A percentile compares a stretch with the other conserved stretches of the same genome.
Evolutionary conservation across 2,113 vertebrate species (phyloP).

Genomic region (Myxocyprinus asiaticus): DNA sequence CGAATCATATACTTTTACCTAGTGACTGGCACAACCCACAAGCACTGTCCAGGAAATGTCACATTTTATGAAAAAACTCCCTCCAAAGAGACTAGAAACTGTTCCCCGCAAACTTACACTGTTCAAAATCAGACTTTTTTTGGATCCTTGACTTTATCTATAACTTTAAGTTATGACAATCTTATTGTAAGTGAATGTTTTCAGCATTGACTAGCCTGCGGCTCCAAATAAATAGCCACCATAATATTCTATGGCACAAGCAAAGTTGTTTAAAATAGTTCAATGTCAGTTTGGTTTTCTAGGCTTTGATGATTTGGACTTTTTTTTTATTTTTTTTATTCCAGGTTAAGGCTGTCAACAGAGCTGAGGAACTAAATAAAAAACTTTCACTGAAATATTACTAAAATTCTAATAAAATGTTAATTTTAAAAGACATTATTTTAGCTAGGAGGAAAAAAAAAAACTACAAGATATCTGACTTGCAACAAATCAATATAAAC

Average conservation of each 20-base stretch:
- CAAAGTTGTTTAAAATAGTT: conserved; percentile 20
- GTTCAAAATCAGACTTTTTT: conserved; percentile 55
- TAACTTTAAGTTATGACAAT: conserved; percentile 38
- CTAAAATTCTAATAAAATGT: too few relatives aligned
- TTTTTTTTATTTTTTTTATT: too few relatives aligned
- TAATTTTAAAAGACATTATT: too few relatives aligned
- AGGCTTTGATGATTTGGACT: not conserved
- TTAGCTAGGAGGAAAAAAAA: too few relatives aligned
- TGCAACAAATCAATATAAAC: too few relatives aligned
- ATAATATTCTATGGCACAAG: not conserved
- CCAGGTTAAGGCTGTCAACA: too few relatives aligned
- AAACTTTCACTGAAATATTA: too few relatives aligned
- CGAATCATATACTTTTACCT: conserved; percentile 61
- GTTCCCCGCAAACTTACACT: conserved; percentile 51
- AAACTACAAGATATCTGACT: too few relatives aligned
- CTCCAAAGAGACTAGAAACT: conserved; percentile 51
- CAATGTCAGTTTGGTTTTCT: not conserved
- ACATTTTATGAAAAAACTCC: conserved; percentile 1
- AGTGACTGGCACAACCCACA: conserved; percentile 55
- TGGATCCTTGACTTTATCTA: conserved; percentile 49
- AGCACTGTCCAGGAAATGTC: conserved; percentile 54
- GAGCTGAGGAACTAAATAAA: too few relatives aligned
- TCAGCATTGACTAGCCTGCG: conserved; percentile 21
- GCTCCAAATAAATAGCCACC: not conserved
- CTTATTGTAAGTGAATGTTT: conserved; percentile 28